Evolutionary conservation across 1,140 invertebrate genomes (phyloP), one percentile per base, ranked within the genome.

Genomic region (Megalopta genalis): DNA sequence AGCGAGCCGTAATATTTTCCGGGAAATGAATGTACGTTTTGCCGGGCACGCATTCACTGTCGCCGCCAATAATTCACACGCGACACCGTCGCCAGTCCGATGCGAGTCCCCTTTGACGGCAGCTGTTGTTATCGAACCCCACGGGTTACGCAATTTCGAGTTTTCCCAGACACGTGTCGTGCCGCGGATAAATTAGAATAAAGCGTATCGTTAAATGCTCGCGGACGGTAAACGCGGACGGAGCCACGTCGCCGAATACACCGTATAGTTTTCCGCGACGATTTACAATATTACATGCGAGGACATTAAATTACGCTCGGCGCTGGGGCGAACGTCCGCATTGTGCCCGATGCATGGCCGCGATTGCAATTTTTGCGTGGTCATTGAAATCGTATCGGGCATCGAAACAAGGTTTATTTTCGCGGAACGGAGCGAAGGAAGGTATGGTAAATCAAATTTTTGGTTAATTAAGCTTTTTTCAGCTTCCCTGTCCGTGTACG

Each of bases 131-230:
- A 86, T 82, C 78, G 82, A 81, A 82, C 62, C 65, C n/a, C n/a
- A 64, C 5, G 79, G 64, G 81, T 80, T 84, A 81, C 77, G 74
- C 65, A 67, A 82, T 84, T 78, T 71, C 82, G 70, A 79, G 68
- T 66, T 75, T 84, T 84, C 60, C 68, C 27, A 64, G 23, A 57
- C 63, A 68, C 67, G 66, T 59, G 69, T 77, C 69, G 64, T 65
- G 70, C 71, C 42, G 59, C 70, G 64, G 46, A 65, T 82, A 82
- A n/a, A 82, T 84, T 82, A 63, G 70, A 63, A 82, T 66, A 64
- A 71, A 75, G 71, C 78, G 62, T 69, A 69, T 75, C 52, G 77
- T 83, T 57, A 68, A 57, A 66, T 52, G 66, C 66, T 46, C 49
- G 65, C 32, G 32, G 32, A n/a, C n/a, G n/a, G n/a, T n/a, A n/a